A percentile compares a stretch with the other conserved stretches of the same genome.
These are phyloP conservation scores for Dolichallabes microphthalmus DNA, from an alignment of 2,113 vertebrate species.

Conservation along the genomic window DNA sequence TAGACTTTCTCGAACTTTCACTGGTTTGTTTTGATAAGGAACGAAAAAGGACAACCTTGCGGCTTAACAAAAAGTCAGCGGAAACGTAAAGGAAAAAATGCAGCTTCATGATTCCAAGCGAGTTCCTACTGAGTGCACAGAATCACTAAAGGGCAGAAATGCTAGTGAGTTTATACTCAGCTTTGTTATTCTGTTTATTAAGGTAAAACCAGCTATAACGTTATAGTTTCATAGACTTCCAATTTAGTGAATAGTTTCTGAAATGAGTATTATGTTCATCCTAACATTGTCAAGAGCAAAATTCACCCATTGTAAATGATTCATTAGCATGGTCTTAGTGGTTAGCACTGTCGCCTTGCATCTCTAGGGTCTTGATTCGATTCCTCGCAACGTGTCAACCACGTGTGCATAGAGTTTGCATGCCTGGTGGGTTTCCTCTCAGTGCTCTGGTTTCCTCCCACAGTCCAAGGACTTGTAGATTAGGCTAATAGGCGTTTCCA, in stretches of 20 bases:
- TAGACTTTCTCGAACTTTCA: not conserved
- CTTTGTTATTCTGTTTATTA: not conserved
- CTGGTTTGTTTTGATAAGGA: not conserved
- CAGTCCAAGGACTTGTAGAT: too few species aligned
- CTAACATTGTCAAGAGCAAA: not conserved
- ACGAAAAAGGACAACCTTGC: not conserved
- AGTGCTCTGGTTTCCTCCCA: too few species aligned
- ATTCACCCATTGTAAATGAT: not conserved
- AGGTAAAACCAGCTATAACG: not conserved
- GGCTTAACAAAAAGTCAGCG: not conserved
- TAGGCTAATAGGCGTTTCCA: too few species aligned
- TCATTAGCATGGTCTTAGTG: too few species aligned
- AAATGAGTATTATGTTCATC: not conserved
- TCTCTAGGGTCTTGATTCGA: too few species aligned
- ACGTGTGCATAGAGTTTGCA: too few species aligned
- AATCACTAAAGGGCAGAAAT: not conserved
- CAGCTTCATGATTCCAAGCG: not conserved
- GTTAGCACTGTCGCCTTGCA: too few species aligned
- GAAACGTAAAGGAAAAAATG: not conserved
- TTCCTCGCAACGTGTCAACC: too few species aligned
- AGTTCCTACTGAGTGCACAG: not conserved
- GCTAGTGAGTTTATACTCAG: not conserved
- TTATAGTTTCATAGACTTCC: not conserved
- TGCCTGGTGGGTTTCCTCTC: too few species aligned
- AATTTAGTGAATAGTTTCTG: too few species aligned